Evolutionary conservation across 2,797 vertebrate genomes (phyloP).

Genomic region (Tauraco hartlaubi): DNA sequence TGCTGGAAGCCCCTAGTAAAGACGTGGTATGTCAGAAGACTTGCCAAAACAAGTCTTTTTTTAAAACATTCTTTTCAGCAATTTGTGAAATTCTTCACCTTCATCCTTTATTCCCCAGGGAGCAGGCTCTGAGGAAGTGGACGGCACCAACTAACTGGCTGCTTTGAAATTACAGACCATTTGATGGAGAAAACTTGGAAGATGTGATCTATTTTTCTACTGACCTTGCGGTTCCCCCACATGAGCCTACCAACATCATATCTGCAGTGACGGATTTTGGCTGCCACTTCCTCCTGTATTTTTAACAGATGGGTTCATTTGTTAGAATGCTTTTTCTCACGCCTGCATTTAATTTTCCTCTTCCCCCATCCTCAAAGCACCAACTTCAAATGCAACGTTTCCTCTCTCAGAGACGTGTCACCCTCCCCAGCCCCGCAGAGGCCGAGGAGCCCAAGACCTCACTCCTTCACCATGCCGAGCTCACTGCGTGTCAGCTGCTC

Average conservation of each 20-base stretch:
- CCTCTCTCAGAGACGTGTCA: neutral
- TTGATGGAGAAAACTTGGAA: slow-evolving; percentile 31
- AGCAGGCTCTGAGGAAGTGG: slow-evolving; percentile 18
- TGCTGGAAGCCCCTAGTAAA: slow-evolving; percentile 6
- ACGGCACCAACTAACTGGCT: neutral
- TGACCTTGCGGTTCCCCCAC: neutral
- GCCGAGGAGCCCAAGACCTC: neutral
- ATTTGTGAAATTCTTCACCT: slow-evolving; percentile 74
- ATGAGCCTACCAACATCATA: neutral
- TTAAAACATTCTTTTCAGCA: slow-evolving; percentile 35
- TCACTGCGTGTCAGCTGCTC: neutral
- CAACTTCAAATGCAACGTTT: slow-evolving; percentile 2
- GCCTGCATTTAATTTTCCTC: slow-evolving; percentile 32
- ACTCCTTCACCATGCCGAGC: neutral
- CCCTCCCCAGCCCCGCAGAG: neutral
- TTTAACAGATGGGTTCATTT: slow-evolving; percentile 29
- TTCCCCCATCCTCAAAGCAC: neutral
- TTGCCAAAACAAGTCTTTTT: slow-evolving; percentile 49
- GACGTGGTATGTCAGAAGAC: neutral
- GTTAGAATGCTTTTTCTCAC: neutral
- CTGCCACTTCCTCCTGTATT: slow-evolving; percentile 41
- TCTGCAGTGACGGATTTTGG: slow-evolving; percentile 11
- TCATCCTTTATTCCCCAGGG: slow-evolving; percentile 10
- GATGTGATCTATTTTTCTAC: neutral
- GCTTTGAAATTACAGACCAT: slow-evolving; percentile 41